phyloP scores from a whole-genome alignment of 1,140 invertebrate genomes.

The Colletes gigas region DNA sequence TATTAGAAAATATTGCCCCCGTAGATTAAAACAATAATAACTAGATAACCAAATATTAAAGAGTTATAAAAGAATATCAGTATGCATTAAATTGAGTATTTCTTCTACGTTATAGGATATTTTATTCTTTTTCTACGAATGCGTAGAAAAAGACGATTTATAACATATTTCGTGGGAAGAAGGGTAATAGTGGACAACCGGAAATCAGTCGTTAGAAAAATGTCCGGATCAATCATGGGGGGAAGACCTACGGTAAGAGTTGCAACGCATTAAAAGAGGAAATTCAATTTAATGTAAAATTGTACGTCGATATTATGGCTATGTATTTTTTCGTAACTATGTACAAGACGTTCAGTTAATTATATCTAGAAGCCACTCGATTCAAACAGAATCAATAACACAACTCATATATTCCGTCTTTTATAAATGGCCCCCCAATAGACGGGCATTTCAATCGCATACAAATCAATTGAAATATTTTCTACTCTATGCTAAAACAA shows the following conservation, averaged over 20 bases:
- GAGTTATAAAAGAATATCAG: no score
- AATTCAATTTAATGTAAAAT: constrained; percentile 16
- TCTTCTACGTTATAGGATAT: no score
- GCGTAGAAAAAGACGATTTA: neutral
- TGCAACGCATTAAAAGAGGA: constrained; percentile 24
- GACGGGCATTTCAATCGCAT: neutral
- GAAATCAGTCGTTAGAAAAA: constrained; percentile 54
- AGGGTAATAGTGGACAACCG: constrained; percentile 23
- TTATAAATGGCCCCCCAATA: neutral
- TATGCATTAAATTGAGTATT: no score
- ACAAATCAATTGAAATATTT: neutral
- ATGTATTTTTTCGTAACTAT: neutral
- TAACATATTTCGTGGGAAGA: constrained; percentile 2
- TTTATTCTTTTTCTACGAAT: neutral
- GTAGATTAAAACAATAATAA: no score
- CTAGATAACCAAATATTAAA: no score
- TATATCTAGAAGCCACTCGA: neutral
- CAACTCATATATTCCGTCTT: neutral
- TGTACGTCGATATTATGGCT: constrained; percentile 4
- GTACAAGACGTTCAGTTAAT: neutral
- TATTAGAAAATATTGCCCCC: neutral
- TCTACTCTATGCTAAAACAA: neutral
- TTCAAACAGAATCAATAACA: neutral
- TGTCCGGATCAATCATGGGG: constrained; percentile 21
- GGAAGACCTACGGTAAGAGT: constrained; percentile 30